Evolutionary conservation across 2,797 vertebrate genomes (phyloP), one percentile per base, ranked within the genome.

Genomic region (Coendou prehensilis): DNA sequence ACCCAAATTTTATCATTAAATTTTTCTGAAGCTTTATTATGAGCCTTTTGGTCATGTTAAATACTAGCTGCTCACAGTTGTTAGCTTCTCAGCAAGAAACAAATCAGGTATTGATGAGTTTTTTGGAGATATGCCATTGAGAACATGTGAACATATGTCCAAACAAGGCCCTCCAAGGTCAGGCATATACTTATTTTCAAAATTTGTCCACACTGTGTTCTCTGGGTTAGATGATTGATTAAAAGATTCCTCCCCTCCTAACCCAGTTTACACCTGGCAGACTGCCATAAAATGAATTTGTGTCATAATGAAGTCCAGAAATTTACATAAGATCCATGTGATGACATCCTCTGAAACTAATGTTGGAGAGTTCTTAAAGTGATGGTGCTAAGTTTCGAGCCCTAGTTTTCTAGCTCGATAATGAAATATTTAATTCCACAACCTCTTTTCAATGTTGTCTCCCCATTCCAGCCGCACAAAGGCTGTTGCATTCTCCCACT

Each of bases 1-100:
- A 79, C 30, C 5, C 47, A 86, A 80, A 85, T 95, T 89, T 85
- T 80, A 61, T 81, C 1, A 41, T 85, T 81, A 78, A 81, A 85
- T 76, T 75, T 88, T 28, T 50, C 15, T 22, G 59, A 89, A 63
- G 33, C 5, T 75, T 88, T 73, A 76, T 86, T 14, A 61, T 76
- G 20, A 86, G 45, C 8, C 54, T 84, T 57, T 28, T 18, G 15
- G 54, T 85, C 50, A 26, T 45, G 14, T 75, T 75, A 93, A 94
- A 89, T 57, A 47, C 52, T 23, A 81, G 47, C 41, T 71, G 13
- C 2, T 76, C 59, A 80, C 41, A 37, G 28, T 41, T 91, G 14
- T 37, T 67, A 67, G 17, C 23, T 85, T 85, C 7, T 69, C 28
- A 15, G 45, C 26, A 71, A 86, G 18, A 64, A 92, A 18, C 15